Evolutionary conservation across 2,113 vertebrate species (phyloP), one percentile per base, ranked within the genome.

Genomic region (Candoia aspera): DNA sequence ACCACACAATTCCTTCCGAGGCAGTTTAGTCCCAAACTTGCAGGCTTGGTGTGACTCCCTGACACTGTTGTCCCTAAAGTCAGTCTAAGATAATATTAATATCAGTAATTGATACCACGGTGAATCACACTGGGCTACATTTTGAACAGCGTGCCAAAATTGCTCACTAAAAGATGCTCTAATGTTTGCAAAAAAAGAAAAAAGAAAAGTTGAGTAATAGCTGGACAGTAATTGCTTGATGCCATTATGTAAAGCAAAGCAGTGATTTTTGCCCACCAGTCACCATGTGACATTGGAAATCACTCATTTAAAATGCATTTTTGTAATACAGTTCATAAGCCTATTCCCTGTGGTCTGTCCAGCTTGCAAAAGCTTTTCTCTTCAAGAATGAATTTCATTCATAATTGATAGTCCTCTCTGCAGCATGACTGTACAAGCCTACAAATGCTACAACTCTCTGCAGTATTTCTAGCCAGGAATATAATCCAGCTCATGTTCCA

Each of bases 311-410:
- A 88, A 58, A 83, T 42, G 54, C 29, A 55, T 79, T 42, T 62
- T 83, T n/a, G 37, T 37, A 19, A 33, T 55, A 68, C 37, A 1
- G 49, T 24, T 55, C 46, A 21, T 79, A 24, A 24, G 17, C 59
- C 55, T n/a, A 19, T 60, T 42, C 79, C 79, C 42, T 60, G 15
- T 15, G 46, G 79, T 19, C 37, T 83, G 37, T 29, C 73, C 90
- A 6, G 79, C 68, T 42, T 60, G 90, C 0, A 6, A 23, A 0
- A 85, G 84, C 73, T 90, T 94, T 54, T 93, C 73, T 93, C 90
- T 92, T 88, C 89, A 92, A 89, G 93, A 95, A 93, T 91, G 90
- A 94, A 90, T 96, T 93, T 94, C 90, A 94, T 79, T 92, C 94
- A 29, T 55, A n/a, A 0, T 4, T 12, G 83, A 91, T 91, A 46